phyloP scores from a whole-genome alignment of 2,113 vertebrate species.

The Passerina amoena region DNA sequence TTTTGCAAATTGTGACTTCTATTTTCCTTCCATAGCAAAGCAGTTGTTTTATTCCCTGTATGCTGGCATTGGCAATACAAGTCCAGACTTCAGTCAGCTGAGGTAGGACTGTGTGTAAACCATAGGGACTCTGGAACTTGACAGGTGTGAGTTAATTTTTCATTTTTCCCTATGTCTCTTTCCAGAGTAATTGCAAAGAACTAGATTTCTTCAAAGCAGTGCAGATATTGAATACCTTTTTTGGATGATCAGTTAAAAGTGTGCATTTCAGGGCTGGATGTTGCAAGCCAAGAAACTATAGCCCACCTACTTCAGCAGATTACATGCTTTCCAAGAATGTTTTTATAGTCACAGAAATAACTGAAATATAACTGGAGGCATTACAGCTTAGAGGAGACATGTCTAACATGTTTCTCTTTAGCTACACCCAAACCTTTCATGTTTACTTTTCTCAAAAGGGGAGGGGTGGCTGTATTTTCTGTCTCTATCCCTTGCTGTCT shows the following conservation, averaged over 20 bases:
- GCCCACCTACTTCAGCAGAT: not conserved
- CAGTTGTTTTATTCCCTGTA: not conserved
- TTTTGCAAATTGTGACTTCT: not conserved
- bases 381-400: not conserved
- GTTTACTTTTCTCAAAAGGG: not conserved
- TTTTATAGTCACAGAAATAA: not conserved
- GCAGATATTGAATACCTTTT: not conserved
- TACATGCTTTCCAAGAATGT: not conserved
- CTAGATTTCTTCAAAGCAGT: accelerated
- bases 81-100: not conserved
- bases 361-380: not conserved
- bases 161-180: not conserved
- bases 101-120: not conserved
- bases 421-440: not conserved
- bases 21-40: not conserved
- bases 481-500: not conserved
- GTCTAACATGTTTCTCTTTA: not conserved
- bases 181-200: not conserved
- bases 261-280: accelerated
- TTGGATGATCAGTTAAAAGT: not conserved
- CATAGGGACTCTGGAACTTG: not conserved
- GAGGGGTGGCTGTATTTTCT: not conserved
- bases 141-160: not conserved
- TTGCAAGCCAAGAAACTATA: not conserved
- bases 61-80: not conserved